Percentiles rank a stretch among this genome's conserved stretches.
phyloP scores from a whole-genome alignment of 2,113 vertebrate species.

The Helogale parvula region DNA sequence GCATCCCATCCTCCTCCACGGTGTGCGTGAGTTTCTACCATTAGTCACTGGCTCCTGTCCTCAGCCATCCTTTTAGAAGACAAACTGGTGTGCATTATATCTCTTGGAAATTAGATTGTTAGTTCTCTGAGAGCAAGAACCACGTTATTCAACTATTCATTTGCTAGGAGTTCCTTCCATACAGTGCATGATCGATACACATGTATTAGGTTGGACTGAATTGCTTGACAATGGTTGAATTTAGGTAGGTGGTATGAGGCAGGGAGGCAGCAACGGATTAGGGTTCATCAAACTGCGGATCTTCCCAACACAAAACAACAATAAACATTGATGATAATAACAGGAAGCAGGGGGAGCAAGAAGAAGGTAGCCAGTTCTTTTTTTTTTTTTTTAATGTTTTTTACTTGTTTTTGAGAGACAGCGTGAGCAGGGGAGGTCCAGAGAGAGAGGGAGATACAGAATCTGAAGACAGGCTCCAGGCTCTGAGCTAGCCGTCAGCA shows the following conservation, averaged over 20 bases:
- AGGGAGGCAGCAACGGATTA: background rate
- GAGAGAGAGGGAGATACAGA: no score
- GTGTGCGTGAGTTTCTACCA: background rate
- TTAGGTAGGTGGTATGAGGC: background rate
- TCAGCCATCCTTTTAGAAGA: background rate
- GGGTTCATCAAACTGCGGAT: background rate
- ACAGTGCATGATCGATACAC: background rate
- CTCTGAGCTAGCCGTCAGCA: no score
- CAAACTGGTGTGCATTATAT: background rate
- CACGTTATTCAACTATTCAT: background rate
- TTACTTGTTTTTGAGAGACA: no score
- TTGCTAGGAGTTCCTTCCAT: background rate
- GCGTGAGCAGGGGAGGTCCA: no score
- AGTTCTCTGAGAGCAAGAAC: background rate
- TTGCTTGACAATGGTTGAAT: background rate
- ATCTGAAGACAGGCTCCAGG: no score
- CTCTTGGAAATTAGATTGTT: background rate
- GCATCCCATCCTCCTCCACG: no score
- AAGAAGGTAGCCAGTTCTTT: background rate
- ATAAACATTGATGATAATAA: background rate
- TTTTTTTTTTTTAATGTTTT: no score
- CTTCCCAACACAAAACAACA: background rate
- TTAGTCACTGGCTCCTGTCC: background rate
- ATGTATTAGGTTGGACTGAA: background rate
- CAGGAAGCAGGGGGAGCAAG: background rate